phyloP scores from a whole-genome alignment of 2,113 vertebrate genomes.

The Hemicordylus capensis region DNA sequence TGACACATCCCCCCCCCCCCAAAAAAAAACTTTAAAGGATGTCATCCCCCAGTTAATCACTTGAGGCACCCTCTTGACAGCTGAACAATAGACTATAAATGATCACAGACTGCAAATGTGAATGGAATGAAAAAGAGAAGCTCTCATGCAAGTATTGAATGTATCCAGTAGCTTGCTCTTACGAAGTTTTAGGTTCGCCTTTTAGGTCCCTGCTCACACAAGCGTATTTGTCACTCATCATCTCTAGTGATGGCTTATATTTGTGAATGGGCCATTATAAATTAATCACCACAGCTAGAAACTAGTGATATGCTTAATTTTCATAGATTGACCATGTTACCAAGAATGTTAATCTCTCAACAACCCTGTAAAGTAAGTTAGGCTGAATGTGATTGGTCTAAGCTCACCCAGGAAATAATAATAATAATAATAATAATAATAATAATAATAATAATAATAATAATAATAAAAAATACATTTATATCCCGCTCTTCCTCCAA shows the following conservation, averaged over 20 bases:
- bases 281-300: background rate
- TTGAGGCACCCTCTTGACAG: background rate
- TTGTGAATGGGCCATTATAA: background rate
- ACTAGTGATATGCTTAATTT: background rate
- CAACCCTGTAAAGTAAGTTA: too few species aligned
- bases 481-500: too few species aligned
- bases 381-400: too few species aligned
- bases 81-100: background rate
- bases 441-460: too few species aligned
- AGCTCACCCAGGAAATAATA: too few species aligned
- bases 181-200: background rate
- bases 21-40: background rate
- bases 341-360: too few species aligned
- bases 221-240: background rate
- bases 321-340: background rate
- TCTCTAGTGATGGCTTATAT: background rate
- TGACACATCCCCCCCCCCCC: too few species aligned
- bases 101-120: background rate
- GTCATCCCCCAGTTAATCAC: background rate
- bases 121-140: background rate
- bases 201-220: background rate
- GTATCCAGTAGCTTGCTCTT: background rate
- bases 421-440: too few species aligned
- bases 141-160: background rate
- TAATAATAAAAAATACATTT: too few species aligned